These are phyloP conservation scores for Drosophila pullipes DNA, from an alignment of 2,888 invertebrate genomes.

Conservation along the genomic window DNA sequence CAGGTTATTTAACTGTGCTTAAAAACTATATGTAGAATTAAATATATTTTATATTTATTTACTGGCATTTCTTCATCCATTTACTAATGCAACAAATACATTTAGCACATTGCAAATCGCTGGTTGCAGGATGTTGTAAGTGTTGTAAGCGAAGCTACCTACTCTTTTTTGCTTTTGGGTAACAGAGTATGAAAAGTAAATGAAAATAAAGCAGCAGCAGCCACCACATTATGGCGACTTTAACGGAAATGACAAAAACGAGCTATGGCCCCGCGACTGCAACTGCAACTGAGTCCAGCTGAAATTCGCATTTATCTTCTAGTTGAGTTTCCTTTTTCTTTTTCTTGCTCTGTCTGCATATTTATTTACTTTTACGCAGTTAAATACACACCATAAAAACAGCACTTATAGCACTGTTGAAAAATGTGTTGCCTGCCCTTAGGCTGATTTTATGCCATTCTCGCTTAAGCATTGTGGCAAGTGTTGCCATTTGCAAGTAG, in stretches of 20 bases:
- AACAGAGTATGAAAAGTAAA: conserved; percentile 3
- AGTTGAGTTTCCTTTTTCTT: conserved; percentile 48
- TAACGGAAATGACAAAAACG: conserved; percentile 64
- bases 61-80: not conserved
- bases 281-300: conserved; percentile 28
- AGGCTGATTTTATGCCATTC: conserved; percentile 67
- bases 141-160: not conserved
- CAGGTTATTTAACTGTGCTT: too few relatives aligned
- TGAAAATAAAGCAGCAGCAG: conserved; percentile 16
- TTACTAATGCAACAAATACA: not conserved
- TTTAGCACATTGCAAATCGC: not conserved
- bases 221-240: conserved; percentile 36
- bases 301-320: conserved; percentile 76
- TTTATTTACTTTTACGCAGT: conserved; percentile 51
- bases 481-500: conserved; percentile 51
- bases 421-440: conserved; percentile 52
- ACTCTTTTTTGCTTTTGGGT: not conserved
- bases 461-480: conserved; percentile 46
- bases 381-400: conserved; percentile 4
- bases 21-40: not conserved
- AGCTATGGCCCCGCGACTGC: conserved; percentile 32
- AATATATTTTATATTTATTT: not conserved
- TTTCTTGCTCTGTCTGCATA: conserved; percentile 37
- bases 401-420: conserved; percentile 20
- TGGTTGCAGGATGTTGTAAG: not conserved